Evolutionary conservation across 2,888 invertebrate genomes (phyloP), one percentile per base, ranked within the genome.

Genomic region (Caenorhabditis zanzibari): DNA sequence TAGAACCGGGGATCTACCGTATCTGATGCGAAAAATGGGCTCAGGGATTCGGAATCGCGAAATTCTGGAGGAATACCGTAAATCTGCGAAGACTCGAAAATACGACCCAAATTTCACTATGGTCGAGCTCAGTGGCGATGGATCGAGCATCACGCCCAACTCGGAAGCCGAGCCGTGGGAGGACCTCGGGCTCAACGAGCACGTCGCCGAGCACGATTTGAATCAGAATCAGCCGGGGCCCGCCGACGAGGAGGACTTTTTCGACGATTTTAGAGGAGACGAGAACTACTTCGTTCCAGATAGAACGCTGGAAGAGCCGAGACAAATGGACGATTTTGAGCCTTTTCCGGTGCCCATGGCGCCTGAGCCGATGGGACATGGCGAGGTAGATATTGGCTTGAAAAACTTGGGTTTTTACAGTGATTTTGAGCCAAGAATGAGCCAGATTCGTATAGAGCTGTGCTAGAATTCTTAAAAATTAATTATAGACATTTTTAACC

Each of bases 101-200:
- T 79, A 54, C 38, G 79, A 79, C 56, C 56, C 71, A 5, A 79
- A 79, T 19, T 72, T 61, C 47, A 71, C 79, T 0, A 64, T 79
- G 41, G 54, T 41, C 1, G 79, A 79, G 56, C 6, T 71, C 7
- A 71, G 71, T 9, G 54, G 26, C 19, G 77, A 77, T 14, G 28
- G 59, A 10, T 63, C 69, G 5, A 69, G 61, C 54, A 14, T 14
- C 7, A 54, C 54, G 9, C 54, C 54, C 2, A 32, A 32, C 32
- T 52, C 52, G 22, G 47, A 32, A 22, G 47, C 73, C 16, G 69
- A 35, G 9, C 83, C 83, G 1, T 83, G 79, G 79, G 83, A 74
- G 19, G 79, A 79, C 24, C 49, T 83, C 44, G 79, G 71, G 14
- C 47, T 83, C 22, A 75, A 79, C 41, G 83, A 83, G 35, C 16